Base-by-base conservation (phyloP, 1,140 invertebrate species). In the Philotrypesis tridentata region DNA sequence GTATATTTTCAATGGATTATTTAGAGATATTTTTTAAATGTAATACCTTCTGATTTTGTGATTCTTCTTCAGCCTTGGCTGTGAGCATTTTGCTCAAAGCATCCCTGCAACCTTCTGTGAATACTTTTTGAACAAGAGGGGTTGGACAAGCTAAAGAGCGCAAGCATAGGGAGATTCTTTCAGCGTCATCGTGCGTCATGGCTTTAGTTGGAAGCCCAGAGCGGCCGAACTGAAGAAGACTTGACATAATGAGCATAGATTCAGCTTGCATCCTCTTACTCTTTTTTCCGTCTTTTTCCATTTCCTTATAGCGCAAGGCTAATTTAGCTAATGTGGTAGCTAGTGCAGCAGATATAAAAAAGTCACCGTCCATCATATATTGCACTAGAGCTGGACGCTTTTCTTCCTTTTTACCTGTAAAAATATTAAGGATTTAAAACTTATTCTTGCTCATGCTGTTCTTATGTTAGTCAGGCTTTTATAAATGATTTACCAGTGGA, bases 171-270 rank as follows among this genome's bases (percentile, higher is more conserved):
- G 96, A 95, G 37, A 98, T 95, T 86, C 98, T 95, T 89, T 99
- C 98, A 33, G 94, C 92, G 90, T 99, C 98, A 91, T 99, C 99
- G 89, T 99, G 97, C 9, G 97, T 99, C 80, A 99, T 98, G 0
- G 95, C 92, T 89, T 96, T 95, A 1, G 91, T 90, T 27, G 94
- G 93, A 37, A 95, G 90, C 81, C 95, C 95, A 82, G 91, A 88
- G 85, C 88, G 89, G 67, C 97, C 97, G 25, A 98, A 91, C 89
- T 97, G 96, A 70, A 98, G 91, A 55, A 98, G 95, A 23, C 96
- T 96, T 9, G 96, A 94, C 94, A 98, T 96, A 33, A 98, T 94
- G 2, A 98, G 92, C 96, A 98, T 97, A 5, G 95, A 93, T 90
- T 98, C 96, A 11, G 96, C 96, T 85, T 95, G 94, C 87, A 98